Base-by-base conservation (phyloP, 2,113 vertebrate genomes). In the Trogon melanurus region DNA sequence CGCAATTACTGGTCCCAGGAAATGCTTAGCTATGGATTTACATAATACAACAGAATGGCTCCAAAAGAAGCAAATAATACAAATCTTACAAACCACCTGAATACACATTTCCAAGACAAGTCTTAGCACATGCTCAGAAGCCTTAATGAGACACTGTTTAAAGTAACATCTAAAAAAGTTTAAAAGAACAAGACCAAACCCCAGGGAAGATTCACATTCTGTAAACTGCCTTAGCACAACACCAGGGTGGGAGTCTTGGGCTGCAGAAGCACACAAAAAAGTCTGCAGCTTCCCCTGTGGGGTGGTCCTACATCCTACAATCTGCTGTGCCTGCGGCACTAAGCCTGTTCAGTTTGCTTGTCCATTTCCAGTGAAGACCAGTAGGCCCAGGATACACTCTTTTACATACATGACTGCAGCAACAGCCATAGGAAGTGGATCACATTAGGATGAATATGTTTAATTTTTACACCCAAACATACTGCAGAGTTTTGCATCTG, bases 1-100 rank as follows among this genome's bases (percentile, higher is more conserved):
- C 69, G 89, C 90, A 94, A 69, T 88, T 94, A 93, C 86, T 78
- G 79, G 34, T 93, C 95, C 70, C 93, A 95, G 92, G 90, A 96
- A 96, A 96, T 79, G 85, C 72, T 94, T 88, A 74, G 75, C 74
- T 94, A 88, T 93, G 95, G 88, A 96, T 96, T 96, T 97, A 95
- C 90, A 92, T 86, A 88, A 93, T 75, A 89, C 48, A 92, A 65
- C 48, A 95, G 93, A 91, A 95, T 29, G 95, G 85, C 95, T 96
- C 96, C 95, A 91, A 81, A 95, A 96, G 76, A 95, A 93, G 79
- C 92, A 97, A 96, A 96, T 95, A 95, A 95, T 86, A 96, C 93
- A 96, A 96, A 97, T 95, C 96, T 95, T 89, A 86, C 53, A 93
- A 91, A 94, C 57, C 76, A 95, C 93, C 92, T 93, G 65, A 91